A percentile compares a stretch with the other conserved stretches of the same genome.
Evolutionary conservation across 1,140 invertebrate species (phyloP).

Genomic region (Leptinotarsa lineolata): DNA sequence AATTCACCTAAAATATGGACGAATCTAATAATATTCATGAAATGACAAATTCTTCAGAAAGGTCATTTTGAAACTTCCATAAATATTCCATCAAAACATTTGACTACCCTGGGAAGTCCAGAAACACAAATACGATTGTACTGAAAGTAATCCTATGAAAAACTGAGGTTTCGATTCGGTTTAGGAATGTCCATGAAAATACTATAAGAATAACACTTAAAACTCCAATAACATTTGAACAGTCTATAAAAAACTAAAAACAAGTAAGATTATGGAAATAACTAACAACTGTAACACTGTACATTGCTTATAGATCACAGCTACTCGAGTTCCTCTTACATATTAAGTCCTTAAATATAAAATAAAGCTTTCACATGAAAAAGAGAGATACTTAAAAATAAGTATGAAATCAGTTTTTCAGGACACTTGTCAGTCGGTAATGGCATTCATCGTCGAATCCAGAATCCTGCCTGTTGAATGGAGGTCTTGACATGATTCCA

Average conservation of each 20-base stretch:
- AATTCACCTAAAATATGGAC: too few species aligned
- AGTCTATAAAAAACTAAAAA: neutral
- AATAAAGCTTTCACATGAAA: neutral
- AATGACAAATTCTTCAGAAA: too few species aligned
- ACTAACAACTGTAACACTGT: neutral
- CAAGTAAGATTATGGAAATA: conserved; percentile 1
- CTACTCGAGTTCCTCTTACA: conserved; percentile 2
- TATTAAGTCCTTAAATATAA: neutral
- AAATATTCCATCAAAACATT: too few species aligned
- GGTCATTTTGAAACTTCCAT: too few species aligned
- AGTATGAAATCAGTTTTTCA: conserved; percentile 24
- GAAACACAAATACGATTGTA: too few species aligned
- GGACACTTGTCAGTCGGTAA: conserved; percentile 30
- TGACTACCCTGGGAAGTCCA: too few species aligned
- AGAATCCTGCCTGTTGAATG: conserved; percentile 45
- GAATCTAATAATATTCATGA: too few species aligned
- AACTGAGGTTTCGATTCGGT: too few species aligned
- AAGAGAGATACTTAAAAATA: conserved; percentile 6
- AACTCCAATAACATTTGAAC: neutral
- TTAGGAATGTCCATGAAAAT: neutral
- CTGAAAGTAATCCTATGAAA: too few species aligned
- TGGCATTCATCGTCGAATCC: conserved; percentile 29
- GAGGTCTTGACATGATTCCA: conserved; percentile 66
- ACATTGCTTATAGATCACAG: conserved; percentile 22
- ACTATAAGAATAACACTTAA: neutral